Evolutionary conservation across 2,113 vertebrate genomes (phyloP).

Genomic region (Phaethon lepturus): DNA sequence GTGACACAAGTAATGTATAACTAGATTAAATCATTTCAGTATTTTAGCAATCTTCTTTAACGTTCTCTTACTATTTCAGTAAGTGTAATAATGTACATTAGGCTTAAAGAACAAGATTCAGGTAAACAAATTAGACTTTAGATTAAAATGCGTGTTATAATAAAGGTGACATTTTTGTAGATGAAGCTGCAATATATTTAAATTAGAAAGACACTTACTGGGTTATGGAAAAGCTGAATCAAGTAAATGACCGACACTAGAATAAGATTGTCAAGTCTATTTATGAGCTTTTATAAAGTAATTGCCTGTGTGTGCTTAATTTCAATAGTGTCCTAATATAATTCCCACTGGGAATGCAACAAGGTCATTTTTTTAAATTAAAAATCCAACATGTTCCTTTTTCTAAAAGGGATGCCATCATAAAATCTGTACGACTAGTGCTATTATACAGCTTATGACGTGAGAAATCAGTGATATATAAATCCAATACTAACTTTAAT

Average conservation of each 20-base stretch:
- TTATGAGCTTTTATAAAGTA: constrained; percentile 37
- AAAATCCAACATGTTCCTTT: not conserved
- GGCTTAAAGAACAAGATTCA: not conserved
- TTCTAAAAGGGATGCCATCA: not conserved
- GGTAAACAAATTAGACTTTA: not conserved
- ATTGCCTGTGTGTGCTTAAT: constrained; percentile 15
- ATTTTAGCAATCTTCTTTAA: not conserved
- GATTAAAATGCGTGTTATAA: not conserved
- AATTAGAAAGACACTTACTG: constrained; percentile 9
- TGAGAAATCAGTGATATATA: constrained; percentile 5
- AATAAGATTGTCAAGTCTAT: not conserved
- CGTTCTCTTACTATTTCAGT: not conserved
- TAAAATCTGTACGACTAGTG: constrained; percentile 21
- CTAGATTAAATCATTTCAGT: not conserved
- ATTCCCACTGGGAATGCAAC: not conserved
- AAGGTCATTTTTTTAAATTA: not conserved
- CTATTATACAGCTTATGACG: not conserved
- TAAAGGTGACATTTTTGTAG: not conserved
- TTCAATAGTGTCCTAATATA: not conserved
- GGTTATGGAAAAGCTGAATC: not conserved
- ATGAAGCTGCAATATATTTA: not conserved
- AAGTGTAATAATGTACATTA: not conserved
- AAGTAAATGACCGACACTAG: constrained; percentile 9
- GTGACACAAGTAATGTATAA: not conserved
- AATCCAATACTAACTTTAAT: constrained; percentile 36